phyloP scores from a whole-genome alignment of 1,140 invertebrate species.

The Drosophila biarmipes region DNA sequence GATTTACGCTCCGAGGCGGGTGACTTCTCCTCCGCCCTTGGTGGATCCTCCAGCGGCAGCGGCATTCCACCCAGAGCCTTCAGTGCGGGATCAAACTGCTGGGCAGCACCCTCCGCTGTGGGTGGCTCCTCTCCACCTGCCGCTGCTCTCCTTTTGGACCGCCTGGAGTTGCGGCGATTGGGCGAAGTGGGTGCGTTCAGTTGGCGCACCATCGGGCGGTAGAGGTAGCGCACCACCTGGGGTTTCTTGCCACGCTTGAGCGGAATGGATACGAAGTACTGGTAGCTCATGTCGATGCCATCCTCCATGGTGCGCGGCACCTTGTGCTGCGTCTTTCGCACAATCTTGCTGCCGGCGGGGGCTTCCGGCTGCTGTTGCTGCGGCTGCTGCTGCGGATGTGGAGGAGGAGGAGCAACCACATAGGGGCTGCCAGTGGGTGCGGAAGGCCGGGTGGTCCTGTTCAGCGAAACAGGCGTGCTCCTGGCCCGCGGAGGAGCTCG shows the following conservation, averaged over 20 bases:
- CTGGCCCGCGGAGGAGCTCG: too few species aligned
- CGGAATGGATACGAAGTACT: conserved; percentile 59
- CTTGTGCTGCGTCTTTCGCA: conserved; percentile 52
- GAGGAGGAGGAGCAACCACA: background rate
- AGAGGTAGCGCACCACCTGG: conserved; percentile 55
- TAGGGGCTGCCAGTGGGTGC: background rate
- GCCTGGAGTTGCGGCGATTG: background rate
- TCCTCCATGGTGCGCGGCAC: conserved; percentile 64
- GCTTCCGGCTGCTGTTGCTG: background rate
- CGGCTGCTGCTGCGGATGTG: background rate
- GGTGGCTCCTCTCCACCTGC: background rate
- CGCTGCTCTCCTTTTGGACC: background rate
- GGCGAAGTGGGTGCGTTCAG: conserved; percentile 16
- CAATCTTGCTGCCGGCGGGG: conserved; percentile 23
- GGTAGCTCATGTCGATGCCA: conserved; percentile 69
- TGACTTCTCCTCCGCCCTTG: background rate
- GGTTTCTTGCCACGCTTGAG: conserved; percentile 55
- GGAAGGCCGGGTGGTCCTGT: background rate
- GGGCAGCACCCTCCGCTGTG: background rate
- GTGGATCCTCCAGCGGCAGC: background rate
- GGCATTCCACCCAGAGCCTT: conserved; percentile 12
- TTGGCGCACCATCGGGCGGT: conserved; percentile 60
- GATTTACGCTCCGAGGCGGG: background rate
- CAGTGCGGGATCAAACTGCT: conserved; percentile 1
- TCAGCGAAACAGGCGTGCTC: conserved; percentile 2